A percentile compares a stretch with the other conserved stretches of the same genome.
These are phyloP conservation scores for Propithecus coquereli DNA, from an alignment of 2,113 vertebrate genomes.

Conservation along the genomic window DNA sequence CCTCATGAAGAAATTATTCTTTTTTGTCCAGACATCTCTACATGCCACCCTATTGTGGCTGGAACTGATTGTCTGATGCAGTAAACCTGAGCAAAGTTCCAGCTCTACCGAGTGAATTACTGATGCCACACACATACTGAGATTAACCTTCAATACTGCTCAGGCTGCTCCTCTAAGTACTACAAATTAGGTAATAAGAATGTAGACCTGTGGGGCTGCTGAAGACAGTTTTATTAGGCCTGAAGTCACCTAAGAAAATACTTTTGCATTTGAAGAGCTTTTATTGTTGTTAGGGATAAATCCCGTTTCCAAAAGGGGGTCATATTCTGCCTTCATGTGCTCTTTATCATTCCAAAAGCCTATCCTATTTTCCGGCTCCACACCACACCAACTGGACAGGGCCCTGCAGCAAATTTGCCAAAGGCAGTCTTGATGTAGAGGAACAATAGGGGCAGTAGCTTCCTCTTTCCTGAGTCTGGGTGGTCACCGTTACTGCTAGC, in stretches of 20 bases:
- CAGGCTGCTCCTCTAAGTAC: neutral
- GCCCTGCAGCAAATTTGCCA: neutral
- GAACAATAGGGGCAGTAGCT: rapidly evolving
- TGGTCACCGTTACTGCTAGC: neutral
- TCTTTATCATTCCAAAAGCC: neutral
- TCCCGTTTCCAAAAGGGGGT: neutral
- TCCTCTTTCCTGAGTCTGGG: neutral
- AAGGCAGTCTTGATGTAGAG: neutral
- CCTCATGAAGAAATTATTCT: neutral
- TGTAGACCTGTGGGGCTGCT: neutral
- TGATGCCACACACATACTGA: neutral
- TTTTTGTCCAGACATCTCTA: neutral
- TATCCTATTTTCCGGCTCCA: neutral
- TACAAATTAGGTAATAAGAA: neutral
- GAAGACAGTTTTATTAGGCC: neutral
- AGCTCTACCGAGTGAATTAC: neutral
- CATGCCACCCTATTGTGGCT: neutral
- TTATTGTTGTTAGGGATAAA: neutral
- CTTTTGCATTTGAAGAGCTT: neutral
- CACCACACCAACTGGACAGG: neutral
- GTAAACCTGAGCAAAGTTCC: neutral
- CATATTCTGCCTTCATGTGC: neutral
- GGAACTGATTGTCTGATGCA: neutral
- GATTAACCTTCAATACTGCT: neutral
- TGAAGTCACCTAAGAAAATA: neutral